Percentiles rank a stretch among this genome's conserved stretches.
Conservation (phyloP, 2,888 invertebrate genomes). For the Monoplex corrugatus region DNA sequence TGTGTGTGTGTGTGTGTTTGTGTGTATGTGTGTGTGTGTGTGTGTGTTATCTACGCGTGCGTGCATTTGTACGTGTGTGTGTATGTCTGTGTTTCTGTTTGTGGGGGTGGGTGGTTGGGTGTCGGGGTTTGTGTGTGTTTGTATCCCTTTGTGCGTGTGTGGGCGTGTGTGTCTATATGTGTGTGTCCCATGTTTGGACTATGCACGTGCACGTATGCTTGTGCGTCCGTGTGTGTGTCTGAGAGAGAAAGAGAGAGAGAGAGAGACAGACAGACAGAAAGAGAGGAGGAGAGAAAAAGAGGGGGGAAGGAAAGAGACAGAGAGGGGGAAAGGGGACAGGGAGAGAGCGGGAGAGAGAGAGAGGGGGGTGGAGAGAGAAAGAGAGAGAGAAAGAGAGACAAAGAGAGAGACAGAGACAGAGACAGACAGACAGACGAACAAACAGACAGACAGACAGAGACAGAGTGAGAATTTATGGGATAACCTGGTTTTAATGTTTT, state of each 20-base stretch:
- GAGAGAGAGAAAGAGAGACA: neutral
- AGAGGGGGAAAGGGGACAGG: too few relatives aligned
- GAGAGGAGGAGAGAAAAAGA: too few relatives aligned
- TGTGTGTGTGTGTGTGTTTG: too few relatives aligned
- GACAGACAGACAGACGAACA: neutral
- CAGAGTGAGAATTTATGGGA: neutral
- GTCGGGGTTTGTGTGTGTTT: too few relatives aligned
- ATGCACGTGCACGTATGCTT: neutral
- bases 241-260: neutral
- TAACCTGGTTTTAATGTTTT: too few relatives aligned
- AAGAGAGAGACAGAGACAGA: neutral
- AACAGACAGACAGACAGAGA: neutral
- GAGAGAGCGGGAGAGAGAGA: neutral
- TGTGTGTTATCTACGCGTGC: too few relatives aligned
- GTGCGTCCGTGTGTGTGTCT: constrained; percentile 4
- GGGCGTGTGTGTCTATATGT: neutral
- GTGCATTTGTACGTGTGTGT: too few relatives aligned
- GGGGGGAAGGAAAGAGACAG: too few relatives aligned
- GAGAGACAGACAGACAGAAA: neutral
- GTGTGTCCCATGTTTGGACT: too few relatives aligned
- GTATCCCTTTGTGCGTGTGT: neutral
- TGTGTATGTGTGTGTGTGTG: too few relatives aligned
- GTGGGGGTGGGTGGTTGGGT: too few relatives aligned
- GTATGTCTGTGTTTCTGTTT: too few relatives aligned
- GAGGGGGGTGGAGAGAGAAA: neutral